These are phyloP conservation scores for Harpalus rubripes DNA, from an alignment of 2,888 invertebrate species.

Conservation along the genomic window DNA sequence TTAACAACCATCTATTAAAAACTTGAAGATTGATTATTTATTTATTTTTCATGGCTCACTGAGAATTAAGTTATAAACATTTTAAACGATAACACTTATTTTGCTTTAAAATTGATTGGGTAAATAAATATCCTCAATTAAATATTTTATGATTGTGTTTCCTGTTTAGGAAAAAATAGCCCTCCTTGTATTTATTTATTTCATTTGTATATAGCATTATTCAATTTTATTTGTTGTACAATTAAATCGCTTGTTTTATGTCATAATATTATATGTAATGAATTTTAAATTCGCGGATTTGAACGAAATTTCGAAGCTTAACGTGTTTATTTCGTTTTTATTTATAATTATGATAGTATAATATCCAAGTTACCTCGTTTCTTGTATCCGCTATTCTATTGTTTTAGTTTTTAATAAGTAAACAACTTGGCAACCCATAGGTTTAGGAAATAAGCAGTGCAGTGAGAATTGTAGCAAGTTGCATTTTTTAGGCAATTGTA, in stretches of 20 bases:
- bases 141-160: too few species aligned
- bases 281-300: conserved; percentile 30
- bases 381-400: conserved; percentile 36
- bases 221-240: conserved; percentile 50
- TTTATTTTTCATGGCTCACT: too few species aligned
- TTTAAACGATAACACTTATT: too few species aligned
- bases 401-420: conserved; percentile 35
- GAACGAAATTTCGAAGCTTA: conserved; percentile 35
- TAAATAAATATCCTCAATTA: too few species aligned
- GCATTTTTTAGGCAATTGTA: conserved; percentile 35
- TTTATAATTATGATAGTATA: conserved; percentile 43
- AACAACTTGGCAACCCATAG: conserved; percentile 45
- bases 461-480: conserved; percentile 26
- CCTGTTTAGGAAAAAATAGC: too few species aligned
- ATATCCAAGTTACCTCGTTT: conserved; percentile 39
- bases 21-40: too few species aligned
- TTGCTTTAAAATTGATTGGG: too few species aligned
- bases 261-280: conserved; percentile 28
- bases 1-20: too few species aligned
- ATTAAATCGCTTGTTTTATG: conserved; percentile 39
- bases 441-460: conserved; percentile 42
- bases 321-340: conserved; percentile 27
- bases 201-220: conserved; percentile 40
- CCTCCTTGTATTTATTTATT: conserved; percentile 26
- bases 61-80: too few species aligned